Base-by-base conservation (phyloP, 2,113 vertebrate species). In the Sula dactylatra region DNA sequence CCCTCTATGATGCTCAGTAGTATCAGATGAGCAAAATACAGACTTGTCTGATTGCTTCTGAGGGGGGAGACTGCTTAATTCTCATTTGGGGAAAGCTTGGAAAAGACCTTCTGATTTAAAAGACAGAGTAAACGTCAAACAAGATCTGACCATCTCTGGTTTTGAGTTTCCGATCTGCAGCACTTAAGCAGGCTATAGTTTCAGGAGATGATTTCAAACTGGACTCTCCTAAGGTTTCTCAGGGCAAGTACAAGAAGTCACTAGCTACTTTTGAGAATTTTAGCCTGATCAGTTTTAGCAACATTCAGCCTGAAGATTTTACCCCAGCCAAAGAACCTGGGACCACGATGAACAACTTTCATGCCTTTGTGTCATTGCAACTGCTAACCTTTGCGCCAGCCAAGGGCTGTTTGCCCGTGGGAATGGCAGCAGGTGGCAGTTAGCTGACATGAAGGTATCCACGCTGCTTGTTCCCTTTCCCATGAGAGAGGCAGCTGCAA, bases 361-460 rank as follows among this genome's bases (percentile, higher is more conserved):
- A 27, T 56, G 36, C 40, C 36, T 81, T 44, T 74, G 19, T 73
- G 50, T 36, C n/a, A 13, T 11, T 64, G 32, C 16, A 85, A 1
- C 44, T 79, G 22, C 61, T 22, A 18, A 7, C 16, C 34, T 12
- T 7, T 69, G 50, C 81, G 56, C 55, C 64, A 82, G n/a, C 42
- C 27, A 74, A 34, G 40, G 42, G 9, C 50, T 2, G 4, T 52
- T 69, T 70, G 11, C 38, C 55, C 65, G 21, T 0, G 0, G 71
- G 86, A 81, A 36, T 45, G 64, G 64, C 36, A 71, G 36, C 16
- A 7, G 69, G 62, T 56, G 49, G 36, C 62, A 80, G 56, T 66
- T 89, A 73, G 55, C 59, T 73, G 64, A 24, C 36, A 16, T 21
- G 72, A 58, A 73, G 56, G 42, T 27, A 70, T 40, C 64, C 26